Evolutionary conservation across 2,888 invertebrate genomes (phyloP).

Genomic region (Xanthorhoe designata): DNA sequence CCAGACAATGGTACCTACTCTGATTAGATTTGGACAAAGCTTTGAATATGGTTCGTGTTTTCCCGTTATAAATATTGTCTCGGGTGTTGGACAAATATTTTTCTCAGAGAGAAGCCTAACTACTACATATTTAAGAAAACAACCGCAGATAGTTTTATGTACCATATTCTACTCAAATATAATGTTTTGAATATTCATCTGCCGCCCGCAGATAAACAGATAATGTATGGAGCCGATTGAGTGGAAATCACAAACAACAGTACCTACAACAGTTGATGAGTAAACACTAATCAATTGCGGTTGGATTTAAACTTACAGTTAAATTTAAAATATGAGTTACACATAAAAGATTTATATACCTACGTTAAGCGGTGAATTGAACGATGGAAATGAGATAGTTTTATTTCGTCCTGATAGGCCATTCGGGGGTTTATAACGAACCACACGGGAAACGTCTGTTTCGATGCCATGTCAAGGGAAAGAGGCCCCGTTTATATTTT

Average conservation of each 20-base stretch:
- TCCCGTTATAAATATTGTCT: background rate
- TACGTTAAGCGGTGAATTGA: constrained; percentile 56
- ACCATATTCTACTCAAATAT: background rate
- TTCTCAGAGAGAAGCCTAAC: background rate
- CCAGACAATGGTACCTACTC: constrained; percentile 19
- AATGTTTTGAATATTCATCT: background rate
- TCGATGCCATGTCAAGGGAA: constrained; percentile 44
- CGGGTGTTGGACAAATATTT: background rate
- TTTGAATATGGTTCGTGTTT: constrained; percentile 11
- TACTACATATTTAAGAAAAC: background rate
- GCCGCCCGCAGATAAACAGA: background rate
- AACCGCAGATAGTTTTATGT: background rate
- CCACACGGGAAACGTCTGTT: constrained; percentile 55
- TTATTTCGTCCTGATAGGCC: constrained; percentile 60
- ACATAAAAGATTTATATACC: background rate
- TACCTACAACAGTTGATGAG: constrained; percentile 3
- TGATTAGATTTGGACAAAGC: constrained; percentile 14
- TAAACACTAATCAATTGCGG: constrained; percentile 26
- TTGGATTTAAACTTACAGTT: constrained; percentile 15
- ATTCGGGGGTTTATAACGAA: constrained; percentile 67
- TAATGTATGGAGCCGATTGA: constrained; percentile 9
- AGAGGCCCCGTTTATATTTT: constrained; percentile 55
- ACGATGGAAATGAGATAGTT: constrained; percentile 51
- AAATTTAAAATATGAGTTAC: constrained; percentile 15
- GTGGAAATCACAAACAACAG: constrained; percentile 20